A percentile compares a stretch with the other conserved stretches of the same genome.
Conservation (phyloP, 2,797 vertebrate genomes). For the Parambassis ranga region DNA sequence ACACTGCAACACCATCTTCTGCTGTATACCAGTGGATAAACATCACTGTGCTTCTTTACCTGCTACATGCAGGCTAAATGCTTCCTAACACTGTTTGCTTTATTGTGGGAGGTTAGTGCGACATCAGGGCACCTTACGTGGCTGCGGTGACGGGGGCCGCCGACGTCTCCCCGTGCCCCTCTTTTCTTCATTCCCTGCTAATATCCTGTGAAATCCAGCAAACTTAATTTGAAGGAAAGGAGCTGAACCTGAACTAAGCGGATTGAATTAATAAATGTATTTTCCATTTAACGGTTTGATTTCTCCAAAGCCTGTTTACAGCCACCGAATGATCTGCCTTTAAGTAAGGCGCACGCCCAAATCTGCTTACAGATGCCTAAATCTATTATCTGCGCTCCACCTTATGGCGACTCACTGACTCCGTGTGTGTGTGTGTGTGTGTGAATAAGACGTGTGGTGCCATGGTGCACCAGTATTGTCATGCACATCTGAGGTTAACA, state of each 20-base stretch:
- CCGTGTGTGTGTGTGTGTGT: constrained; percentile 28
- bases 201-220: constrained; percentile 83
- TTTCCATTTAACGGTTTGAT: constrained; percentile 85
- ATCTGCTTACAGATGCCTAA: constrained; percentile 81
- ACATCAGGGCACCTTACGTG: constrained; percentile 47
- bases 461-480: constrained; percentile 1
- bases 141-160: constrained; percentile 46
- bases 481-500: constrained; percentile 16
- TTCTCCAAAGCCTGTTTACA: constrained; percentile 84
- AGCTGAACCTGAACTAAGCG: constrained; percentile 85
- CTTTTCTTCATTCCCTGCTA: constrained; percentile 71
- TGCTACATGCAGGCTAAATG: too few species aligned
- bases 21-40: too few species aligned
- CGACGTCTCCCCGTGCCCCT: constrained; percentile 49
- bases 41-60: too few species aligned
- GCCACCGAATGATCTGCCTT: constrained; percentile 78
- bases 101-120: constrained; percentile 45
- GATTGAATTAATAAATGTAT: constrained; percentile 86
- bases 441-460: neutral
- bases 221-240: constrained; percentile 83
- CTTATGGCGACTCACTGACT: constrained; percentile 71
- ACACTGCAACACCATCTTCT: too few species aligned
- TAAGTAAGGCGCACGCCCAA: constrained; percentile 75
- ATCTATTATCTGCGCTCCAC: constrained; percentile 82
- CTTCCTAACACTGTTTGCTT: too few species aligned